Evolutionary conservation across 2,113 vertebrate species (phyloP).

Genomic region (Pteropus alecto): DNA sequence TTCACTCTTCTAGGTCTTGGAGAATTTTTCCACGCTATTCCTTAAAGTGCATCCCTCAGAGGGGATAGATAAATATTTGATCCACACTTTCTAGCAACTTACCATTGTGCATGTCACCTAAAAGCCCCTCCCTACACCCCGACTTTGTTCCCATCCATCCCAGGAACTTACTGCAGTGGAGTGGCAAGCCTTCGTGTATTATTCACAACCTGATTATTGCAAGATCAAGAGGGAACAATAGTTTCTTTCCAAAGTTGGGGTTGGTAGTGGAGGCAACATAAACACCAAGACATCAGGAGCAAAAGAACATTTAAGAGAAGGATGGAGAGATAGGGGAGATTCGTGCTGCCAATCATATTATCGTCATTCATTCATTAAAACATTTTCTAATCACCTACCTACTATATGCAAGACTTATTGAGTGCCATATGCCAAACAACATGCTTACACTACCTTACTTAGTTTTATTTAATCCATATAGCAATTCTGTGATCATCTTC

Average conservation of each 20-base stretch:
- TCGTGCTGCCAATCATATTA: not conserved
- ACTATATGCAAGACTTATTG: not conserved
- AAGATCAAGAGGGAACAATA: not conserved
- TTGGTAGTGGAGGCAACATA: not conserved
- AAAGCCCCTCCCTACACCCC: not conserved
- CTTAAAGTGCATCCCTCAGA: not conserved
- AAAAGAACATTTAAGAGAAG: not conserved
- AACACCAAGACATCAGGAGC: not conserved
- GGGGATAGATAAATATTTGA: not conserved
- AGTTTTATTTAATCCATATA: not conserved
- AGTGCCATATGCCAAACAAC: not conserved
- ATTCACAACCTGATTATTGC: not conserved
- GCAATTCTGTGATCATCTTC: not conserved
- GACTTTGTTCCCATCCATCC: not conserved
- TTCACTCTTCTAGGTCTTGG: not conserved
- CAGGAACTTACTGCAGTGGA: not conserved
- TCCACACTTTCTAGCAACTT: not conserved
- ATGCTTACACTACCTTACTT: not conserved
- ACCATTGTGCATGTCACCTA: not conserved
- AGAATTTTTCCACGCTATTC: not conserved
- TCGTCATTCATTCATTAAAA: not conserved
- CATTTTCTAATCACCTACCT: not conserved
- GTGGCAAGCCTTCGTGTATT: not conserved
- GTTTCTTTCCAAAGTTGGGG: not conserved
- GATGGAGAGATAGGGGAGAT: not conserved